These are phyloP conservation scores for Junonia oenone DNA, from an alignment of 2,888 invertebrate genomes.

Conservation along the genomic window DNA sequence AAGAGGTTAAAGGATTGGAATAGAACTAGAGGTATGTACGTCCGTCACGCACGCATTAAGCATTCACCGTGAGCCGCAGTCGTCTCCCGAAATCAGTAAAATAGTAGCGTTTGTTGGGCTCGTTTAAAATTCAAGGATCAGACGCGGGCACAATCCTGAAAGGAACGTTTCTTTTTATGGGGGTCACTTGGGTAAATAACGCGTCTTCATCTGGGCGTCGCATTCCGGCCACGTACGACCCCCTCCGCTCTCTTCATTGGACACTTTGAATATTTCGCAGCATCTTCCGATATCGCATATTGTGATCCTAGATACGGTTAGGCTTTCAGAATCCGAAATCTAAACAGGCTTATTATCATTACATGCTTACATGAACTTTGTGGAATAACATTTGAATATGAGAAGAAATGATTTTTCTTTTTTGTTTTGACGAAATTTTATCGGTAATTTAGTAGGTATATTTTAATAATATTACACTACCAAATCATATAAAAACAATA, in stretches of 20 bases:
- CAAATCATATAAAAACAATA: no score
- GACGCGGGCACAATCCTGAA: conserved; percentile 48
- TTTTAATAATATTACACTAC: no score
- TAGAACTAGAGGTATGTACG: background rate
- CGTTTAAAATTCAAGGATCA: conserved; percentile 64
- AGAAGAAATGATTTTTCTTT: no score
- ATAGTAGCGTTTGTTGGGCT: conserved; percentile 42
- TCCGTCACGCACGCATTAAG: conserved; percentile 32
- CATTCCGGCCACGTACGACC: conserved; percentile 27
- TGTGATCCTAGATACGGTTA: background rate
- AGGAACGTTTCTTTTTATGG: conserved; percentile 58
- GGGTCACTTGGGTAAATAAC: conserved; percentile 66
- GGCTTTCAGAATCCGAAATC: background rate
- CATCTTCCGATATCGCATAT: conserved; percentile 3
- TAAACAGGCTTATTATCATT: background rate
- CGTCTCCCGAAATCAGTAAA: conserved; percentile 48
- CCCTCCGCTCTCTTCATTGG: conserved; percentile 12
- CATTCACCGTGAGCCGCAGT: conserved; percentile 22
- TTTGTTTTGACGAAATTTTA: no score
- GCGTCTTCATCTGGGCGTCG: conserved; percentile 46
- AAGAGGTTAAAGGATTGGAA: background rate
- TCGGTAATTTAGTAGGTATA: no score
- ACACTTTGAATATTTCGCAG: conserved; percentile 25
- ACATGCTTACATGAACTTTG: background rate
- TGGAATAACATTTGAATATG: no score